Evolutionary conservation across 2,113 vertebrate genomes (phyloP).

Genomic region (Zosterops hypoxanthus): DNA sequence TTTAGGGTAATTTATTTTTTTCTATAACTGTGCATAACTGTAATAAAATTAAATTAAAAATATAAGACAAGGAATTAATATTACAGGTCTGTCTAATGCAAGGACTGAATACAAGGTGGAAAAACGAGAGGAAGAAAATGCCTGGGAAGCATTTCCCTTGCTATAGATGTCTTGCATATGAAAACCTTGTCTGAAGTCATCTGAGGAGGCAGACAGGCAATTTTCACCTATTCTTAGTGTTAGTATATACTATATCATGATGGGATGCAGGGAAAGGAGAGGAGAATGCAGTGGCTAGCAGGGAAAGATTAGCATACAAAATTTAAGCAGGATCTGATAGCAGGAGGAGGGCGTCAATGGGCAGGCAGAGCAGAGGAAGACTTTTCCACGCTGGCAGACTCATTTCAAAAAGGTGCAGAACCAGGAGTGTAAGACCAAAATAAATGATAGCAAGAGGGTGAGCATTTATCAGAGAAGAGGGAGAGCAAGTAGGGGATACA

Average conservation of each 20-base stretch:
- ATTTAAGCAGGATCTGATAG: neutral
- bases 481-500: neutral
- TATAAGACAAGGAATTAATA: slow-evolving; percentile 10
- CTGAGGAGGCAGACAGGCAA: slow-evolving; percentile 3
- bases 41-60: slow-evolving; percentile 30
- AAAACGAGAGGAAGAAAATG: neutral
- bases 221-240: slow-evolving; percentile 6
- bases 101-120: neutral
- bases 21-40: neutral
- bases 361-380: neutral
- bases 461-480: neutral
- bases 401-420: neutral
- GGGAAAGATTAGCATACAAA: neutral
- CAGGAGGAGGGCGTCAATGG: neutral
- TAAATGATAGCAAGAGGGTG: neutral
- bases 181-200: slow-evolving; percentile 27
- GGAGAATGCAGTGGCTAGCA: neutral
- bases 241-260: neutral
- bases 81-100: neutral
- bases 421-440: neutral
- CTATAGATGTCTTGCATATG: neutral
- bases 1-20: slow-evolving; percentile 54
- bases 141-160: slow-evolving; percentile 8
- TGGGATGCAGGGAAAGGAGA: neutral
- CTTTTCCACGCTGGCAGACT: neutral